Percentiles rank a stretch among this genome's conserved stretches.
These are phyloP conservation scores for Amazona vittata DNA, from an alignment of 2,113 vertebrate species.

Conservation along the genomic window DNA sequence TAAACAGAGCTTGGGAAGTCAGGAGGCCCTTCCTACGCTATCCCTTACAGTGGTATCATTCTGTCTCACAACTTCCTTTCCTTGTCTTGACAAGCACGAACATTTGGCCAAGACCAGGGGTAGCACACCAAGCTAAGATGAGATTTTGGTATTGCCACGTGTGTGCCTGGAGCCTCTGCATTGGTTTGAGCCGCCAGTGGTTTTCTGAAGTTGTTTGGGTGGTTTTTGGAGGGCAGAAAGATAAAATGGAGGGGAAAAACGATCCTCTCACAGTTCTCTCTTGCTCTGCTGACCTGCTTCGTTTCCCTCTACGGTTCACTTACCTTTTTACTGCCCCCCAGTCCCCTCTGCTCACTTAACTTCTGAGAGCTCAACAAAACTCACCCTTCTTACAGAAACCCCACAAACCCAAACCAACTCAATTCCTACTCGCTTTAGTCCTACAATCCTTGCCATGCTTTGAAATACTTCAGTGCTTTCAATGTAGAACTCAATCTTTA, in stretches of 20 bases:
- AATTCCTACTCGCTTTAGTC: neutral
- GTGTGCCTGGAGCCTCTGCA: neutral
- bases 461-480: neutral
- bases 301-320: neutral
- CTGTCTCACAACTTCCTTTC: neutral
- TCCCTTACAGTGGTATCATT: accelerated
- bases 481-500: neutral
- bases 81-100: neutral
- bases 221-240: neutral
- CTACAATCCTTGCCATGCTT: neutral
- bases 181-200: neutral
- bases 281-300: neutral
- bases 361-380: neutral
- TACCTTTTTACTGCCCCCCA: neutral
- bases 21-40: neutral
- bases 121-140: neutral
- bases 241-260: neutral
- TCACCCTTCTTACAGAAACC: neutral
- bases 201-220: neutral
- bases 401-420: neutral
- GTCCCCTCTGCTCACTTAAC: neutral
- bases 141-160: neutral
- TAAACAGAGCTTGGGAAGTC: neutral
- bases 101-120: neutral
- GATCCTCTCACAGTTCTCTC: neutral